Conservation (phyloP, 2,888 invertebrate species). For the Cabera pusaria region DNA sequence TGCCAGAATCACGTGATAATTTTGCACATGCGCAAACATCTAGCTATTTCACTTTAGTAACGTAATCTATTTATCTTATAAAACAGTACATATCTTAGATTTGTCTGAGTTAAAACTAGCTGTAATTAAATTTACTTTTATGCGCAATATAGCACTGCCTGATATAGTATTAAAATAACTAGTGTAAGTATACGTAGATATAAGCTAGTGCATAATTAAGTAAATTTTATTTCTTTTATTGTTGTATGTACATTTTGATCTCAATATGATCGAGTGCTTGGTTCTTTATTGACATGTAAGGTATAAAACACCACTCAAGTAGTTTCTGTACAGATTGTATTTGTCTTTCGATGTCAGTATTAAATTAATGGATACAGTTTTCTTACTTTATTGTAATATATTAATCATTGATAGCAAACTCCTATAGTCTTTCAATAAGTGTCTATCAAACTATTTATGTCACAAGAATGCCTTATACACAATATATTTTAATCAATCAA, state of each 20-base stretch:
- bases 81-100: constrained; percentile 28
- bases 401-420: background rate
- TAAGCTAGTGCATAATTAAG: constrained; percentile 10
- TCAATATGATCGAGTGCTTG: constrained; percentile 79
- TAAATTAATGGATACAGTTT: constrained; percentile 31
- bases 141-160: constrained; percentile 79
- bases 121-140: constrained; percentile 44
- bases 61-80: constrained; percentile 7
- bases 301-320: constrained; percentile 81
- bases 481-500: too few species aligned
- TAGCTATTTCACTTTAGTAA: constrained; percentile 2
- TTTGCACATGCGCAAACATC: too few species aligned
- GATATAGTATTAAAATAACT: constrained; percentile 60
- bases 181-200: constrained; percentile 19
- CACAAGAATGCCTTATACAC: constrained; percentile 60
- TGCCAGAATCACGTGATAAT: too few species aligned
- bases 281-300: constrained; percentile 73
- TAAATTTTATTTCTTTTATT: constrained; percentile 41
- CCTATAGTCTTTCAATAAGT: background rate
- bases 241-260: constrained; percentile 81
- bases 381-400: constrained; percentile 18
- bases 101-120: constrained; percentile 60
- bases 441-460: constrained; percentile 28
- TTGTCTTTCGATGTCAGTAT: constrained; percentile 63
- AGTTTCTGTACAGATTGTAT: constrained; percentile 78